Conservation (phyloP, 2,113 vertebrate species). For the Muntiacus muntjak region DNA sequence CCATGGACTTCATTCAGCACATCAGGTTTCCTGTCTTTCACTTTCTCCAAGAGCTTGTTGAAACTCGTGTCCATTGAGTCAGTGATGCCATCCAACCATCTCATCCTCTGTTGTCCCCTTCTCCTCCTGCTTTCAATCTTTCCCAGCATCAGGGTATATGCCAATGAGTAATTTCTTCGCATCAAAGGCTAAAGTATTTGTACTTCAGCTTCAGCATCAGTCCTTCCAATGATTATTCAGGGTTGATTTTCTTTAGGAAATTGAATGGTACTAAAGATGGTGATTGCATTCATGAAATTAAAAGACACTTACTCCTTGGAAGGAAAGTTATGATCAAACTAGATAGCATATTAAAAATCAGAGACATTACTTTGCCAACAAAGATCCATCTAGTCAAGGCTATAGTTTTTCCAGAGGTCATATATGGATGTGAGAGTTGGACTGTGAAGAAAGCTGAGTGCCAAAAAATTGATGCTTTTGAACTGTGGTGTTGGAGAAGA, state of each 20-base stretch:
- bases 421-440: no score
- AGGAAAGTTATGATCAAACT: no score
- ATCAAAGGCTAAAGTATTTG: neutral
- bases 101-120: accelerated
- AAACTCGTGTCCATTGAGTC: neutral
- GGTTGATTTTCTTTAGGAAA: neutral
- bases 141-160: neutral
- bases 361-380: no score
- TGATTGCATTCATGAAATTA: no score
- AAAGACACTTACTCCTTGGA: no score
- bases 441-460: no score
- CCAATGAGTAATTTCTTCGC: neutral
- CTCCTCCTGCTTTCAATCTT: neutral
- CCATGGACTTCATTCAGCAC: neutral
- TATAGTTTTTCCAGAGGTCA: no score
- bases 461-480: no score
- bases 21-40: neutral
- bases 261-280: neutral
- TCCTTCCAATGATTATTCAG: neutral
- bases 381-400: no score
- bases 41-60: neutral
- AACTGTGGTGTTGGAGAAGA: no score
- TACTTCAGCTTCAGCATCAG: neutral
- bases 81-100: neutral
- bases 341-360: no score